These are phyloP conservation scores for Euwallacea fornicatus DNA, from an alignment of 1,140 invertebrate species.

Conservation along the genomic window DNA sequence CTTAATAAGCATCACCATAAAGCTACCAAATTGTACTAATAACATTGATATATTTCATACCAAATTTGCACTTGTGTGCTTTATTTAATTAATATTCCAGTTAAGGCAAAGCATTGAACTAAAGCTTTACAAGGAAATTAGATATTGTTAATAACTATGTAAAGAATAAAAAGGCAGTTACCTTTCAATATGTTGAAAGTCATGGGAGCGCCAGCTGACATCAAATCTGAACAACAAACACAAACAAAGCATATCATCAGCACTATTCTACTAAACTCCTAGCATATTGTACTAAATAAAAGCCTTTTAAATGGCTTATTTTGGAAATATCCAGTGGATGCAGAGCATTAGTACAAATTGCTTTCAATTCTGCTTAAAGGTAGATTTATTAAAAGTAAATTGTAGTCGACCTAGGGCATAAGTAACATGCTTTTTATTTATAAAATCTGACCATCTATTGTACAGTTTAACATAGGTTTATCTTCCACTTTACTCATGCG, in stretches of 20 bases:
- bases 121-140: constrained; percentile 28
- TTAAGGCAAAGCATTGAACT: constrained; percentile 29
- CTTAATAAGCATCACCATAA: constrained; percentile 5
- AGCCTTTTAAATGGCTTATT: neutral
- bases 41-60: too few relatives aligned
- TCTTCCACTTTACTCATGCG: constrained; percentile 41
- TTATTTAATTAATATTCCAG: constrained; percentile 9
- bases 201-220: constrained; percentile 70
- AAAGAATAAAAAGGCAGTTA: constrained; percentile 55
- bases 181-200: constrained; percentile 79
- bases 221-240: constrained; percentile 73
- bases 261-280: constrained; percentile 51
- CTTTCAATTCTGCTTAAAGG: constrained; percentile 25
- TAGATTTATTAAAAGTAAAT: constrained; percentile 17
- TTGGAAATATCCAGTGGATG: neutral
- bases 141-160: constrained; percentile 22
- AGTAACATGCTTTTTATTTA: constrained; percentile 37
- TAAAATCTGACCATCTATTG: constrained; percentile 20
- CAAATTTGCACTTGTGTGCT: neutral
- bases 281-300: constrained; percentile 27
- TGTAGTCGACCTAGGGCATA: neutral
- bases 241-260: constrained; percentile 58
- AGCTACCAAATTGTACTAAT: neutral
- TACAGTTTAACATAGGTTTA: constrained; percentile 8
- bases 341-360: constrained; percentile 20